Evolutionary conservation across 2,113 vertebrate genomes (phyloP).

Genomic region (Perca flavescens): DNA sequence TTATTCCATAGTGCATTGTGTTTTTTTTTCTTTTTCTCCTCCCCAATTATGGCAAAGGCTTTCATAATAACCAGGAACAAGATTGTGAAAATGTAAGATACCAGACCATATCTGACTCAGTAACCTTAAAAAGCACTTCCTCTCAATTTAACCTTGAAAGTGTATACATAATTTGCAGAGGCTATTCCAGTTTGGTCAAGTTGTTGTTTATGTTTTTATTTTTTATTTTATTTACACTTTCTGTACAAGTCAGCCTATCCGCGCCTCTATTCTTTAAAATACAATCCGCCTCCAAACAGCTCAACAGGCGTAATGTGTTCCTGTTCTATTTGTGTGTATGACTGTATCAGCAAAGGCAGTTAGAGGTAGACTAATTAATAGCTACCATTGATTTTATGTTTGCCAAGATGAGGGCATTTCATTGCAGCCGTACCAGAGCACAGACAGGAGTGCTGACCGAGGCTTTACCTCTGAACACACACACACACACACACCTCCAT

Average conservation of each 20-base stretch:
- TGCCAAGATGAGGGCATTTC: slow-evolving; percentile 57
- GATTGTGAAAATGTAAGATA: slow-evolving; percentile 41
- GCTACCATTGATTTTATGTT: slow-evolving; percentile 73
- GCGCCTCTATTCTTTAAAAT: slow-evolving; percentile 14
- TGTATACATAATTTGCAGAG: slow-evolving; percentile 3
- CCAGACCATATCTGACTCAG: neutral
- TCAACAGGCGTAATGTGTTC: neutral
- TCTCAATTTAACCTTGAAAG: slow-evolving; percentile 33
- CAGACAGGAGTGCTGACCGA: slow-evolving; percentile 63
- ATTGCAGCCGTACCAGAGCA: slow-evolving; percentile 35
- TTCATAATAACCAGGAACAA: slow-evolving; percentile 36
- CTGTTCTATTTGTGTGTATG: slow-evolving; percentile 33
- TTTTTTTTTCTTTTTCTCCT: neutral
- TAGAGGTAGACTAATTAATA: slow-evolving; percentile 72
- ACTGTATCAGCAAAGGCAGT: slow-evolving; percentile 52
- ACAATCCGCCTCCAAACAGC: slow-evolving; percentile 1
- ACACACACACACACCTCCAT: slow-evolving; percentile 17
- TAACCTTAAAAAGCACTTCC: slow-evolving; percentile 26
- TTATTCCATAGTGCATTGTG: slow-evolving; percentile 49
- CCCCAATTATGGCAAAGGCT: neutral
- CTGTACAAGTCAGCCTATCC: neutral
- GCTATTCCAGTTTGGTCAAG: neutral
- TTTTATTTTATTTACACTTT: neutral
- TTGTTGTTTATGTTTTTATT: neutral
- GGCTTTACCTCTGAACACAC: slow-evolving; percentile 31